phyloP scores from a whole-genome alignment of 1,140 invertebrate genomes.

The Drosophila leontia region DNA sequence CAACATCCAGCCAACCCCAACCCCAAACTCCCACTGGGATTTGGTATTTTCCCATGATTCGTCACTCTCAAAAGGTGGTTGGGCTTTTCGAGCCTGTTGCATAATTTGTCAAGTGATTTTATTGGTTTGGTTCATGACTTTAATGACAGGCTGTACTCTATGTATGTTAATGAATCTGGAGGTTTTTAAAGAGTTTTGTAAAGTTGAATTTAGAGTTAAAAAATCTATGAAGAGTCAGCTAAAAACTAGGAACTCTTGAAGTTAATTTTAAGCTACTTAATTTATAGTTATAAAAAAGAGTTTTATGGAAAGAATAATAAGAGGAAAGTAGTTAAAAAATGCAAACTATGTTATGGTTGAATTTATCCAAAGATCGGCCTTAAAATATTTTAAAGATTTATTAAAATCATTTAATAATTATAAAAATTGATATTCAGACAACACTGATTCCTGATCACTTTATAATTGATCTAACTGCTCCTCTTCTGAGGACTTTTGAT shows the following conservation, averaged over 20 bases:
- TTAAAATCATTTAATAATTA: too few relatives aligned
- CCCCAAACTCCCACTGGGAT: constrained; percentile 1
- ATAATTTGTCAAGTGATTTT: constrained; percentile 70
- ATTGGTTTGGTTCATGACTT: constrained; percentile 54
- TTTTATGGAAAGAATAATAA: too few relatives aligned
- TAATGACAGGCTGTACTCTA: constrained; percentile 38
- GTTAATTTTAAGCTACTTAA: background rate
- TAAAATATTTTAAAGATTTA: too few relatives aligned
- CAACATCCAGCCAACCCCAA: background rate
- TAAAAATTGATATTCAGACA: too few relatives aligned
- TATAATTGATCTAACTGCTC: too few relatives aligned
- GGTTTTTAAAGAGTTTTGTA: background rate
- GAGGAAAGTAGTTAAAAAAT: too few relatives aligned
- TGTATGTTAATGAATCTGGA: constrained; percentile 51
- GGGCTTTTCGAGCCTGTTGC: constrained; percentile 55
- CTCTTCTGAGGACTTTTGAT: too few relatives aligned
- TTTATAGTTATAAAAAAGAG: too few relatives aligned
- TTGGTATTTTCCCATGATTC: constrained; percentile 73
- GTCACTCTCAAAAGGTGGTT: constrained; percentile 30
- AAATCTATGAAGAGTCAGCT: background rate
- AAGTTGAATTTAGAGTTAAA: background rate
- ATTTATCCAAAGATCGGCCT: too few relatives aligned
- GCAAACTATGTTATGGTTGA: too few relatives aligned
- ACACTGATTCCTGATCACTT: too few relatives aligned
- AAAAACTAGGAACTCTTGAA: too few relatives aligned